Evolutionary conservation across 2,113 vertebrate genomes (phyloP).

Genomic region (Chloropsis hardwickii): DNA sequence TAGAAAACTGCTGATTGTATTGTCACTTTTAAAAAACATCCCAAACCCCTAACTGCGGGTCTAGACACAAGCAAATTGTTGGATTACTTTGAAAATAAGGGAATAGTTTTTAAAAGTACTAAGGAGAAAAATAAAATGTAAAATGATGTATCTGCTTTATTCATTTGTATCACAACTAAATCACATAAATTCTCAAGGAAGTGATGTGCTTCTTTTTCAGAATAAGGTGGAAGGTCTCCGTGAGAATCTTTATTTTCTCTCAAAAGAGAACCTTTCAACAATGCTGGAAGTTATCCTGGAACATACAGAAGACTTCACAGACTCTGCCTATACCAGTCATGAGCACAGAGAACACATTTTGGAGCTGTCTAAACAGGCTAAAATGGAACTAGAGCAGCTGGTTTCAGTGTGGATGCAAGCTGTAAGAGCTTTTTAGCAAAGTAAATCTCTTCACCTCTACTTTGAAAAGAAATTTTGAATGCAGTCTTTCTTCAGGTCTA

Average conservation of each 20-base stretch:
- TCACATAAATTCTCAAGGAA: background rate
- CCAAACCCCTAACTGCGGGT: background rate
- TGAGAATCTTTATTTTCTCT: constrained; percentile 83
- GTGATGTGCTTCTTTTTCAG: constrained; percentile 61
- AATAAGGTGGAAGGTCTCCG: constrained; percentile 86
- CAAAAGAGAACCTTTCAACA: constrained; percentile 81
- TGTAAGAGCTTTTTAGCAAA: constrained; percentile 79
- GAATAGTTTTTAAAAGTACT: background rate
- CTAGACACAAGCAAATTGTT: background rate
- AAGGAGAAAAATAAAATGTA: background rate
- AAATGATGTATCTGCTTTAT: background rate
- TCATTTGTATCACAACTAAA: background rate
- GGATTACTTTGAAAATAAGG: background rate
- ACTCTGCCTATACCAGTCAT: constrained; percentile 95
- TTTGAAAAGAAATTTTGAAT: constrained; percentile 37
- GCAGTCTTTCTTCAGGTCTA: background rate
- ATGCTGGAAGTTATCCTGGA: constrained; percentile 89
- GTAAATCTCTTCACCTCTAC: constrained; percentile 60
- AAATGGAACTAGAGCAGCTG: constrained; percentile 88
- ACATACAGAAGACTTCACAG: constrained; percentile 94
- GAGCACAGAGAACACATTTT: constrained; percentile 93
- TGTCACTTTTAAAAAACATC: background rate
- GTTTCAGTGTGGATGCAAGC: constrained; percentile 85
- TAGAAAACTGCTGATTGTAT: background rate
- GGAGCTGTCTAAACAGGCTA: constrained; percentile 83